Base-by-base conservation (phyloP, 1,140 invertebrate genomes). In the Nylanderia fulva region DNA sequence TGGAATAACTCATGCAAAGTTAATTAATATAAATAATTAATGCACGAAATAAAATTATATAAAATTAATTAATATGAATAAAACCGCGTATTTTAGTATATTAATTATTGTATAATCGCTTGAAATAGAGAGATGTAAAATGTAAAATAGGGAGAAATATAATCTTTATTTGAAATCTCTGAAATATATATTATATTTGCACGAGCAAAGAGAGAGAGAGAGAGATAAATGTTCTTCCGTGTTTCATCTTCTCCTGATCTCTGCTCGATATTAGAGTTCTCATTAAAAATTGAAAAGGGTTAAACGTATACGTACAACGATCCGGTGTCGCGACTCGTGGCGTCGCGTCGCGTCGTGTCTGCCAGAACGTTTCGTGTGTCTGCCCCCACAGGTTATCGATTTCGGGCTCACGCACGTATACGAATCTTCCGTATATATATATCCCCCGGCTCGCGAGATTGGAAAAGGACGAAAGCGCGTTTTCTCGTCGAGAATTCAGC, bases 311-410 rank as follows among this genome's bases (percentile, higher is more conserved):
- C 18, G 45, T 69, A 42, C 45, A 11, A 76, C 39, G 13, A 48
- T 42, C 56, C 48, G 42, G 52, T 60, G 15, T 63, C 42, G 69
- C 56, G 80, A 74, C 42, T 60, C 79, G 79, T 48, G 66, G 79
- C 83, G 71, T 69, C 64, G 69, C 64, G 48, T 61, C 66, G 72
- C 85, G 36, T 13, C 69, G 69, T 54, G 63, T 84, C 24, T 74
- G 85, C 52, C 71, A 64, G 80, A 86, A 64, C 71, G 72, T 88
- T 88, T 89, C 87, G 64, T 72, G 56, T 69, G 80, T 74, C 75
- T 63, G 71, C 18, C 83, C 74, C 56, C 21, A 68, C 66, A 58
- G 72, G 80, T 89, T 90, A 88, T 90, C 86, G 88, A 90, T 90
- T 89, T 84, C 86, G 89, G 89, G 79, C 86, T 90, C 69, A 64